Evolutionary conservation across 2,888 invertebrate species (phyloP).

Genomic region (Lochmaea capreae): DNA sequence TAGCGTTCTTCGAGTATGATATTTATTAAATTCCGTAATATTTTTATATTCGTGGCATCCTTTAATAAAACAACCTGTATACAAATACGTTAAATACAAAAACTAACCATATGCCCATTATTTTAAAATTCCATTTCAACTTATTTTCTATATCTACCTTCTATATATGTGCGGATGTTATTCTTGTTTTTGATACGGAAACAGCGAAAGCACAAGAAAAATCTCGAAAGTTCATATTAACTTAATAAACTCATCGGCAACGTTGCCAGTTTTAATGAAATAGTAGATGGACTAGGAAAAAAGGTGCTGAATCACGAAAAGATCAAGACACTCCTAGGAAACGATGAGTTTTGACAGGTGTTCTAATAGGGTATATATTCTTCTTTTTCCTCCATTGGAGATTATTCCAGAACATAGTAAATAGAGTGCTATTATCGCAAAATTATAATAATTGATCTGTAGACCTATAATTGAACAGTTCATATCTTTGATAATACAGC

Average conservation of each 20-base stretch:
- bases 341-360: too few relatives aligned
- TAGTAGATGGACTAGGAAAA: background rate
- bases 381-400: too few relatives aligned
- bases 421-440: too few relatives aligned
- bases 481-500: too few relatives aligned
- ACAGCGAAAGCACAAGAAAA: constrained; percentile 12
- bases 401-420: too few relatives aligned
- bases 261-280: background rate
- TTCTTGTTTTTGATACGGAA: constrained; percentile 33
- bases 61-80: constrained; percentile 1
- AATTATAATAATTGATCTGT: too few relatives aligned
- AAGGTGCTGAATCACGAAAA: background rate
- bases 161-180: constrained; percentile 28
- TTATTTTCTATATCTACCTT: constrained; percentile 23
- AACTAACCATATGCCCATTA: background rate
- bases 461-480: too few relatives aligned
- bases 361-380: too few relatives aligned
- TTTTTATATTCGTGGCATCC: background rate
- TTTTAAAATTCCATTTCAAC: constrained; percentile 24
- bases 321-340: background rate
- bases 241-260: constrained; percentile 12
- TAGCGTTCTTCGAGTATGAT: background rate
- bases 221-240: constrained; percentile 26
- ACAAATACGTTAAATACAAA: constrained; percentile 7
- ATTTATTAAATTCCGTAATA: background rate